A percentile compares a stretch with the other conserved stretches of the same genome.
These are phyloP conservation scores for Microcebus ravelobensis DNA, from an alignment of 2,113 vertebrate genomes.

Conservation along the genomic window DNA sequence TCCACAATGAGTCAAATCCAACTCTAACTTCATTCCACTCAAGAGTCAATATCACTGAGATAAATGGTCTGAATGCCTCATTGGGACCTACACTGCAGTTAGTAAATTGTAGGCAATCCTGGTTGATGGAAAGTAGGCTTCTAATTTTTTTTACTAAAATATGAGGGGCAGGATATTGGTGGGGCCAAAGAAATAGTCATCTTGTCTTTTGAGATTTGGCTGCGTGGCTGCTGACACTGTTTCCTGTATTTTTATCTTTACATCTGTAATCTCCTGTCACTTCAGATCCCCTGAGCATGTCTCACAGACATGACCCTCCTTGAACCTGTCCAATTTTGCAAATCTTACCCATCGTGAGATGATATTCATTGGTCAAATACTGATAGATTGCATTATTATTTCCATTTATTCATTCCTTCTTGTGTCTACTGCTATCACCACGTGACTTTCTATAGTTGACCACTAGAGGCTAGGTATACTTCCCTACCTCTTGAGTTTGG, in stretches of 20 bases:
- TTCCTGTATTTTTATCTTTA: background rate
- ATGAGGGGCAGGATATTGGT: background rate
- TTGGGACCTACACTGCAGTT: background rate
- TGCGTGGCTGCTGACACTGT: background rate
- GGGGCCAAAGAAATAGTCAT: background rate
- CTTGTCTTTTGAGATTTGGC: background rate
- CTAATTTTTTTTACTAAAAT: background rate
- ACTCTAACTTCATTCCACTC: background rate
- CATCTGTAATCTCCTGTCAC: too few relatives aligned
- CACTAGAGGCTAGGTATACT: background rate
- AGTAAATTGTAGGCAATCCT: background rate
- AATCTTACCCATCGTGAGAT: background rate
- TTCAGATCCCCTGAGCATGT: background rate
- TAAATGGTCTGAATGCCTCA: background rate
- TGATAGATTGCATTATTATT: background rate
- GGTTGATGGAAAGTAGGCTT: background rate
- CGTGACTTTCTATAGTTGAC: background rate
- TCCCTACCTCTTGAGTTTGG: background rate
- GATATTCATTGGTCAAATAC: background rate
- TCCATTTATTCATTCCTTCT: background rate
- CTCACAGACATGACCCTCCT: background rate
- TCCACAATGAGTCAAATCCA: background rate
- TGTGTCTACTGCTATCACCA: background rate
- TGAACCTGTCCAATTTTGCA: background rate
- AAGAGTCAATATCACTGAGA: background rate